Evolutionary conservation across 2,797 vertebrate species (phyloP), one percentile per base, ranked within the genome.

Genomic region (Orientallactaga sibirica): DNA sequence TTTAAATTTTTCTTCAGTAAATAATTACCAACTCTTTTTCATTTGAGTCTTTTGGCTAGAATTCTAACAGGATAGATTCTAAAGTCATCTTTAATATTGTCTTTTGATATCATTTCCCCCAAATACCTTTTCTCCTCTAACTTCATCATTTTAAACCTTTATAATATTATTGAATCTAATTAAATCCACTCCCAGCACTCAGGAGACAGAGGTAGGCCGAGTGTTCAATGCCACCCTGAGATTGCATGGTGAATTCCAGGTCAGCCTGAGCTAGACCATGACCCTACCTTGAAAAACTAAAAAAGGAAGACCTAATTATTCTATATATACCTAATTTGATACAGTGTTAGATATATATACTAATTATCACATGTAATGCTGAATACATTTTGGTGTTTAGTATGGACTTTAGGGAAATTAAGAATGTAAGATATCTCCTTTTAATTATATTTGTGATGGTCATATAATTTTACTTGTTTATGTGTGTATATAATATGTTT

Each of bases 361-460:
- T 91, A 81, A 77, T 82, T 91, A 78, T 37, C 81, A 80, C 52
- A 91, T 94, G 24, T 27, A 37, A 64, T 73, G 48, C 16, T 90
- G 41, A 82, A 91, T 83, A 76, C 52, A 74, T 9, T 25, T 16
- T 83, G 4, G 10, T 15, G 6, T 68, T 90, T 79, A 29, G 16
- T 85, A 83, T 58, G 8, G 24, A 37, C 22, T 90, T 95, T 48
- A 37, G 12, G 4, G 11, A 90, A 94, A 70, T 79, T 88, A 85
- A 86, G 3, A 96, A 77, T 85, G 22, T 79, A 85, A 67, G 37
- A 41, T 29, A 27, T 64, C 27, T 82, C 89, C 20, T 14, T 75
- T 94, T 74, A 94, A 27, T 81, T 77, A 64, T 93, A 78, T 71
- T 96, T 94, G 22, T 83, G 64, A 73, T 68, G 41, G 33, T 84